Conservation (phyloP, 2,888 invertebrate species). For the Uloborus plumipes region DNA sequence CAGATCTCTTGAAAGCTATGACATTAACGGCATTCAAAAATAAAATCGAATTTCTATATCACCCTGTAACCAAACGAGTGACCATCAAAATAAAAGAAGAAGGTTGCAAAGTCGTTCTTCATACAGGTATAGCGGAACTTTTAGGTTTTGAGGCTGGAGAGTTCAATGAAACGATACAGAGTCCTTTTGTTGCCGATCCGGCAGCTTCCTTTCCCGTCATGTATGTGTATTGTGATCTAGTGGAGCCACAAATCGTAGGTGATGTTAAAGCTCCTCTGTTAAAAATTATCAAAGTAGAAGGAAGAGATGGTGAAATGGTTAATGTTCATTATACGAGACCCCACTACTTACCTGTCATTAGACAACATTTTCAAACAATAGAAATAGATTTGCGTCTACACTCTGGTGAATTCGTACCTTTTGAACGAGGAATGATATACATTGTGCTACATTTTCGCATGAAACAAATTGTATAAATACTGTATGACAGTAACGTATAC, state of each 20-base stretch:
- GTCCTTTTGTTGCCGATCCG: constrained; percentile 16
- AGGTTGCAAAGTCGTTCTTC: constrained; percentile 1
- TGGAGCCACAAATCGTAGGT: background rate
- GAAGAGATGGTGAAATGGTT: constrained; percentile 18
- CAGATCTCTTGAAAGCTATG: constrained; percentile 6
- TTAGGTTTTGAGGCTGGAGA: constrained; percentile 10
- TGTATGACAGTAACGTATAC: background rate
- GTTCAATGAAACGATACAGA: background rate
- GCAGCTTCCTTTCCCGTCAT: constrained; percentile 12
- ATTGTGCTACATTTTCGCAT: constrained; percentile 15
- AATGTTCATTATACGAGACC: constrained; percentile 15
- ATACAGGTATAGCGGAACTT: constrained; percentile 6
- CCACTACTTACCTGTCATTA: background rate
- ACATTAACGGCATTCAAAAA: background rate
- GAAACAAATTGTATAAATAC: background rate
- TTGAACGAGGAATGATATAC: constrained; percentile 11
- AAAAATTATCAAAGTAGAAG: constrained; percentile 14
- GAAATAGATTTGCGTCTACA: constrained; percentile 6
- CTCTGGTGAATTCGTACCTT: constrained; percentile 12
- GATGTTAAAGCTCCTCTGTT: constrained; percentile 66
- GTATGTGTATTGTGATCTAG: constrained; percentile 9
- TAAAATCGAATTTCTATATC: constrained; percentile 2
- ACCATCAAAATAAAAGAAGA: background rate
- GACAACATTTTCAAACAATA: constrained; percentile 16
- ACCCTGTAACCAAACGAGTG: constrained; percentile 13